Base-by-base conservation (phyloP, 2,888 invertebrate species). In the Nymphalis c-album region DNA sequence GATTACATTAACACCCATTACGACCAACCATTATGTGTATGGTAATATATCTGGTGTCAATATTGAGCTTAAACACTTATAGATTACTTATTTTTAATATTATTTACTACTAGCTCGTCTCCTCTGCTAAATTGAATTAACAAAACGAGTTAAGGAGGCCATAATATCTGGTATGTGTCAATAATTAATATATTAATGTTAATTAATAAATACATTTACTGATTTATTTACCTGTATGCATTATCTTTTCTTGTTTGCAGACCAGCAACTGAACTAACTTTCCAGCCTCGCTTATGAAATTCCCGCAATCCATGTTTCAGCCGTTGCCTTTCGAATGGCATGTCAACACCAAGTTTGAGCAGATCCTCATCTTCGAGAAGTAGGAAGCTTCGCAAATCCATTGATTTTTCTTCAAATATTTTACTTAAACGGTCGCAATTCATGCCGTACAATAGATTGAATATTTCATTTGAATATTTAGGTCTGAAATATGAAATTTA, bases 281-380 rank as follows among this genome's bases (percentile, higher is more conserved):
- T 93, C 93, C 94, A 95, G 1, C 90, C 86, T 73, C 91, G 89
- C 68, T 83, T 87, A 76, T 95, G 95, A 78, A 95, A 95, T 72
- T 88, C 91, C 62, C 92, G 86, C 59, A 95, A 77, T 0, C 94
- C 94, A 47, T 83, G 78, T 63, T 89, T 79, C 70, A 95, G 88
- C 77, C 94, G 88, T 71, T 93, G 91, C 71, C 94, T 87, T 76
- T 95, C 94, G 73, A 91, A 94, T 1, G 94, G 93, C 84, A 95
- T 88, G 5, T 90, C 85, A 20, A 95, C 88, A 47, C 94, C 95
- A 48, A 95, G 74, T 63, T 86, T 79, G 57, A 88, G 78, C 80
- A 96, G 88, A 76, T 94, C 93, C 0, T 90, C 80, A 59, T 95
- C 94, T 73, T 93, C 91, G 51, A 94, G 76, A 48, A 93, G 84